These are phyloP conservation scores for Oligia latruncula DNA, from an alignment of 2,888 invertebrate genomes.

Conservation along the genomic window DNA sequence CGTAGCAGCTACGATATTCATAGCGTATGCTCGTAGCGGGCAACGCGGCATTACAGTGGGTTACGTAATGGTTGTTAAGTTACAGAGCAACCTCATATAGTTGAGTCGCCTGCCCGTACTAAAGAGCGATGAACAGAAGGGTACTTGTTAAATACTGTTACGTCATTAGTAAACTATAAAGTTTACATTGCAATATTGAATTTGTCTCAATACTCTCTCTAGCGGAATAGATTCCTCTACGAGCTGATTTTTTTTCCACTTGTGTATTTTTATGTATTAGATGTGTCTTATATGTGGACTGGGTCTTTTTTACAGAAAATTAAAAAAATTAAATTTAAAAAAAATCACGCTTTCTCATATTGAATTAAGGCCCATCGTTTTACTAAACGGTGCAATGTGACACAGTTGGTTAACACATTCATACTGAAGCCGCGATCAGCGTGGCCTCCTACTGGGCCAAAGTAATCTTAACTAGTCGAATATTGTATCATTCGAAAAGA, in stretches of 20 bases:
- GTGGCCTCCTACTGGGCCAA: too few species aligned
- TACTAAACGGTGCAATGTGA: not conserved
- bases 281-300: not conserved
- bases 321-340: too few species aligned
- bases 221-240: not conserved
- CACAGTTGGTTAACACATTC: conserved; percentile 8
- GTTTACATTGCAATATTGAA: not conserved
- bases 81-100: conserved; percentile 5
- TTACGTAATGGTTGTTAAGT: not conserved
- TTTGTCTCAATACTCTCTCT: not conserved
- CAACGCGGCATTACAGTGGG: not conserved
- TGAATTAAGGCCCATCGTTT: not conserved
- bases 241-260: not conserved
- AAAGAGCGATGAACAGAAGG: not conserved
- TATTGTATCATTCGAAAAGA: not conserved
- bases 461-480: not conserved
- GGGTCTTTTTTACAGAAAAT: not conserved
- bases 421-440: not conserved
- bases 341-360: not conserved
- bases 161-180: not conserved
- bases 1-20: conserved; percentile 6
- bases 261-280: not conserved
- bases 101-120: not conserved
- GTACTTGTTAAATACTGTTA: not conserved
- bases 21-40: not conserved